A percentile compares a stretch with the other conserved stretches of the same genome.
Conservation (phyloP, 2,888 invertebrate species). For the Amaurobius ferox region DNA sequence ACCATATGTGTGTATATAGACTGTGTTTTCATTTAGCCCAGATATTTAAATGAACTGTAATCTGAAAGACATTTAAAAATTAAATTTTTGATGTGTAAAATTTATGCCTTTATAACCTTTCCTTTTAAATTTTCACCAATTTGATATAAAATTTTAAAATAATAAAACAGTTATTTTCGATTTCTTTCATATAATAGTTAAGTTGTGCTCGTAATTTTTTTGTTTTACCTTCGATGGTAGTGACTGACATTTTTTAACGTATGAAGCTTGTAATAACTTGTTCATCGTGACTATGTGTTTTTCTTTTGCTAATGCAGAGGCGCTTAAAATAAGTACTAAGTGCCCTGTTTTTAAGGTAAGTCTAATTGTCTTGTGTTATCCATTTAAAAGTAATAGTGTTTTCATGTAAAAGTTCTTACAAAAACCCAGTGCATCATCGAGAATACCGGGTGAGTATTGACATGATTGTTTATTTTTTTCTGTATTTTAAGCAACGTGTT, state of each 20-base stretch:
- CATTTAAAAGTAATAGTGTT: not conserved
- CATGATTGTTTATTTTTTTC: not conserved
- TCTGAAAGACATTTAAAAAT: not conserved
- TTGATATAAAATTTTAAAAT: not conserved
- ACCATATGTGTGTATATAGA: not conserved
- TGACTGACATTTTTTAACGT: not conserved
- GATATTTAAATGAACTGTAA: not conserved
- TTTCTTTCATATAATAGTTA: not conserved
- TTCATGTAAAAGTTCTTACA: not conserved
- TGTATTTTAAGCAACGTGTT: not conserved
- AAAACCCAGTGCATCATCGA: too few relatives aligned
- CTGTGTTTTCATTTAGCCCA: not conserved
- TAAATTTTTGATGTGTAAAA: not conserved
- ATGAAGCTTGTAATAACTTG: not conserved
- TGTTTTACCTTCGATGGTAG: not conserved
- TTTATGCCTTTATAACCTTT: not conserved
- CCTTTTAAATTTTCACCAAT: not conserved
- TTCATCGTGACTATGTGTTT: not conserved
- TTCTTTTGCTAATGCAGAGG: not conserved
- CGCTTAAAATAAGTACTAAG: not conserved
- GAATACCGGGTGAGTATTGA: not conserved
- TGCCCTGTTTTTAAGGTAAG: not conserved
- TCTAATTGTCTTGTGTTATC: not conserved
- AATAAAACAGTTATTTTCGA: not conserved
- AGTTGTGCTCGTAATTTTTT: not conserved